These are phyloP conservation scores for Limanda limanda DNA, from an alignment of 2,113 vertebrate species.

Conservation along the genomic window DNA sequence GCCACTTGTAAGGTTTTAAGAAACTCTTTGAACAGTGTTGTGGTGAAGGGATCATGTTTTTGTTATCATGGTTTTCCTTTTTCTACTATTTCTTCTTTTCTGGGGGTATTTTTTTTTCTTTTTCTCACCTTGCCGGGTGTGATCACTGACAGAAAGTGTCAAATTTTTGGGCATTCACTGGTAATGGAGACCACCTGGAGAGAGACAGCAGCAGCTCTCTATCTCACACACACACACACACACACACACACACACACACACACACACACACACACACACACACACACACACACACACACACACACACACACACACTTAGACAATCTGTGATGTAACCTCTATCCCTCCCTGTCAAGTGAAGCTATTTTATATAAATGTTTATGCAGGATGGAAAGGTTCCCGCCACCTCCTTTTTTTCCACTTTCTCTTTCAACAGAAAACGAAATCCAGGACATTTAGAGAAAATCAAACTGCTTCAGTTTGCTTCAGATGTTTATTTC, in stretches of 20 bases:
- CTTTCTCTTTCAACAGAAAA: conserved; percentile 32
- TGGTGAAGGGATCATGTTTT: conserved; percentile 31
- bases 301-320: conserved; percentile 17
- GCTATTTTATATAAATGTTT: conserved; percentile 56
- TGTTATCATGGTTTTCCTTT: not conserved
- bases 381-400: conserved; percentile 41
- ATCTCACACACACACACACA: conserved; percentile 1
- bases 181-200: conserved; percentile 66
- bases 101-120: conserved; percentile 11
- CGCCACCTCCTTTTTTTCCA: conserved; percentile 18
- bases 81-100: not conserved
- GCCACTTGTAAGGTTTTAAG: conserved; percentile 24
- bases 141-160: conserved; percentile 66
- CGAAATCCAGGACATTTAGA: conserved; percentile 44
- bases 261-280: too few relatives aligned
- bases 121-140: conserved; percentile 68
- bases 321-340: conserved; percentile 63
- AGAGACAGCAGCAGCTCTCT: conserved; percentile 61
- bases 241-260: too few relatives aligned
- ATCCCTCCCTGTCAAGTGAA: conserved; percentile 58
- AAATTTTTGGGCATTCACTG: conserved; percentile 60
- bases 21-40: conserved; percentile 50
- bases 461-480: conserved; percentile 39
- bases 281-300: conserved; percentile 6
- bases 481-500: conserved; percentile 51